phyloP scores from a whole-genome alignment of 2,888 invertebrate species.

The Rhimphoctona megacephalus region DNA sequence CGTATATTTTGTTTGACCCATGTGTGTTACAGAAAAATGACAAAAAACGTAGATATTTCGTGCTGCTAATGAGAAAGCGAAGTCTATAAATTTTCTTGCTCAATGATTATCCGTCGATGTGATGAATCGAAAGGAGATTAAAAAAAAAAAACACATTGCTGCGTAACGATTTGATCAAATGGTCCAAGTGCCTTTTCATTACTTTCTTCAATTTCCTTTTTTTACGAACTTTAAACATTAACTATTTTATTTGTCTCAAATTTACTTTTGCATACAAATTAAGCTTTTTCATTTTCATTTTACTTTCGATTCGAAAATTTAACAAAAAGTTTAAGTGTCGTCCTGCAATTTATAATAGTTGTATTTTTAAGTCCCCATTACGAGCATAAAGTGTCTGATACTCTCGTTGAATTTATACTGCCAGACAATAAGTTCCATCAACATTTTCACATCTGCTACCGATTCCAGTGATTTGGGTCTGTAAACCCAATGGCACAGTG shows the following conservation, averaged over 20 bases:
- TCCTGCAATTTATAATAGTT: conserved; percentile 46
- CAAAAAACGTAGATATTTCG: conserved; percentile 74
- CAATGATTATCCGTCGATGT: conserved; percentile 61
- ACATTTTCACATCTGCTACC: conserved; percentile 27
- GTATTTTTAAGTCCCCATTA: conserved; percentile 41
- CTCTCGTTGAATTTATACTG: conserved; percentile 69
- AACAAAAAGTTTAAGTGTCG: conserved; percentile 30
- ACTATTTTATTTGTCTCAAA: background rate
- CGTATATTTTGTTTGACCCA: conserved; percentile 61
- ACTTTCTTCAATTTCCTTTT: conserved; percentile 58
- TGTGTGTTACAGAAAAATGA: conserved; percentile 59
- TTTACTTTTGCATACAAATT: background rate
- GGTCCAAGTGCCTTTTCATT: conserved; percentile 75
- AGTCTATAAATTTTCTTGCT: conserved; percentile 61
- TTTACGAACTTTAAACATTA: conserved; percentile 29
- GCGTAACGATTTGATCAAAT: conserved; percentile 69
- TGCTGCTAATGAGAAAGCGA: conserved; percentile 74
- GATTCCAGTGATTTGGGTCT: conserved; percentile 31
- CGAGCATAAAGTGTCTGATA: conserved; percentile 57
- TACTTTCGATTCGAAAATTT: background rate
- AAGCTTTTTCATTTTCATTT: background rate
- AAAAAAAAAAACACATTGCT: conserved; percentile 47
- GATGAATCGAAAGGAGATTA: conserved; percentile 34
- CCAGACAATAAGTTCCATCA: conserved; percentile 66
- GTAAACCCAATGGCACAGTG: background rate